Conservation (phyloP, 2,888 invertebrate genomes). For the Lepeophtheirus nordmannii region DNA sequence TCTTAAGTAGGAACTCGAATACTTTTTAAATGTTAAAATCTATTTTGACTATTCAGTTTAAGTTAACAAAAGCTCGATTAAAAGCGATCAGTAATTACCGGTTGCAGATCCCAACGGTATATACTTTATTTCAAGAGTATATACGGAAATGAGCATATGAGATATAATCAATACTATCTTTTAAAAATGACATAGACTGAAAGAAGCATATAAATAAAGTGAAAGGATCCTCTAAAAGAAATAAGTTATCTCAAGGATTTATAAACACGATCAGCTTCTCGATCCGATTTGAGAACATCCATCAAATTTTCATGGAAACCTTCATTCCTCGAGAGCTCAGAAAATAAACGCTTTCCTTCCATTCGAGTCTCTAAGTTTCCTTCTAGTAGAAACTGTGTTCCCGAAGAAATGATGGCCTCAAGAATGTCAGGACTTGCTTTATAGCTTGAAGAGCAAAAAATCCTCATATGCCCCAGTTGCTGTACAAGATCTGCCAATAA, state of each 20-base stretch:
- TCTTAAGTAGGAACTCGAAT: too few relatives aligned
- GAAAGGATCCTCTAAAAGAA: too few relatives aligned
- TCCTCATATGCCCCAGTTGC: neutral
- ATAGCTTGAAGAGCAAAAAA: neutral
- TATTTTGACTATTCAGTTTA: too few relatives aligned
- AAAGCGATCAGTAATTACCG: too few relatives aligned
- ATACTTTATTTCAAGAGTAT: too few relatives aligned
- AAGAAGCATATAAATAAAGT: too few relatives aligned
- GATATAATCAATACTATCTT: too few relatives aligned
- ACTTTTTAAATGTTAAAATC: too few relatives aligned
- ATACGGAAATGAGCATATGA: too few relatives aligned
- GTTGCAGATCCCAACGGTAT: too few relatives aligned
- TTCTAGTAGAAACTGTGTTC: neutral
- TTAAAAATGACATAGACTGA: too few relatives aligned
- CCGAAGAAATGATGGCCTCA: neutral
- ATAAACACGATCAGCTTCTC: neutral
- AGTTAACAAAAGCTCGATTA: too few relatives aligned
- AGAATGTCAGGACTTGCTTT: neutral
- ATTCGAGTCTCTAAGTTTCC: slow-evolving; percentile 1
- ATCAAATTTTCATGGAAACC: neutral
- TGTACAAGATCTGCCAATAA: neutral
- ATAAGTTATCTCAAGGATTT: neutral
- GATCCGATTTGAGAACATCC: neutral
- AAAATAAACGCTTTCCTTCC: neutral
- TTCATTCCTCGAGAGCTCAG: neutral